A percentile compares a stretch with the other conserved stretches of the same genome.
Conservation (phyloP, 2,797 vertebrate genomes). For the Moxostoma hubbsi region DNA sequence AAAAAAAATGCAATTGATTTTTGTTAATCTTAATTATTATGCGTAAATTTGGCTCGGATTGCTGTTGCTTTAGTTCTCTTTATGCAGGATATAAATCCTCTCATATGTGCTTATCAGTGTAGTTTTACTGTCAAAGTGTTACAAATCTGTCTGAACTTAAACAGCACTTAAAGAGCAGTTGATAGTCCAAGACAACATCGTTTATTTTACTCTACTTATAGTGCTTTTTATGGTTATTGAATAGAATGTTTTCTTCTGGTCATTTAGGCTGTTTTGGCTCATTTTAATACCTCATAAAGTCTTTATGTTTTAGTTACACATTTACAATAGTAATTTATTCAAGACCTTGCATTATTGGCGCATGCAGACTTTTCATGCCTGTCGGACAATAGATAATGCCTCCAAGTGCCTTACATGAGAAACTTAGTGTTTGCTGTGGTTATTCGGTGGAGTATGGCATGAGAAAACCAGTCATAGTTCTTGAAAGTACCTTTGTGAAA, state of each 20-base stretch:
- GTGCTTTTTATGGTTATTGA: background rate
- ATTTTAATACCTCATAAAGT: background rate
- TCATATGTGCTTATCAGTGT: background rate
- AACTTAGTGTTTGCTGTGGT: background rate
- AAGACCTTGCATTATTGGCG: background rate
- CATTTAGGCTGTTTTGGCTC: background rate
- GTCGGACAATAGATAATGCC: conserved; percentile 7
- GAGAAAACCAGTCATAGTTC: background rate
- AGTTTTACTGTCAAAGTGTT: background rate
- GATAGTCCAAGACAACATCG: background rate
- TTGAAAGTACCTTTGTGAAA: background rate
- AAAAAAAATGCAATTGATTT: no score
- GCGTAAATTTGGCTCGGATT: background rate
- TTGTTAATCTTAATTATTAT: no score
- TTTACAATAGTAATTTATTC: conserved; percentile 3
- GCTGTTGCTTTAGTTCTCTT: no score
- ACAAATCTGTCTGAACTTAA: no score
- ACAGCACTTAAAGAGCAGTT: no score
- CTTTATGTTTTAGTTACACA: background rate
- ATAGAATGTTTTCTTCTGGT: background rate
- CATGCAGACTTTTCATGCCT: conserved; percentile 17
- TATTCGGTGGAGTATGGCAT: background rate
- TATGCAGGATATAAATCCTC: background rate
- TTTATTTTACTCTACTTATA: background rate
- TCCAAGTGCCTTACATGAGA: conserved; percentile 16